Percentiles rank a stretch among this genome's conserved stretches.
These are phyloP conservation scores for Cydia fagiglandana DNA, from an alignment of 1,140 invertebrate genomes.

Conservation along the genomic window DNA sequence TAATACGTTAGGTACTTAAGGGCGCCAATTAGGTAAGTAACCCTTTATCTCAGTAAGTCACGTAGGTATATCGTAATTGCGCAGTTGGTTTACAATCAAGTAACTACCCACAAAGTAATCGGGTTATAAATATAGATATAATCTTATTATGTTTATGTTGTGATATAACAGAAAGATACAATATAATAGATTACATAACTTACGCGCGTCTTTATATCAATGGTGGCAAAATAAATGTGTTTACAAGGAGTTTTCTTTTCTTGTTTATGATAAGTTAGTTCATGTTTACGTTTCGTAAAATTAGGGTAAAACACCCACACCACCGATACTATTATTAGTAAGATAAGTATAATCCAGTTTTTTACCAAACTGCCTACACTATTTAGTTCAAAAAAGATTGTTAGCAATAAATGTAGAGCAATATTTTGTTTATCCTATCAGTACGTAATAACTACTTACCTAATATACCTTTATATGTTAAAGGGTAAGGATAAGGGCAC, in stretches of 20 bases:
- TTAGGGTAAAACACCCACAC: not conserved
- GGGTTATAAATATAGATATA: constrained; percentile 9
- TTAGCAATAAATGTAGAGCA: not conserved
- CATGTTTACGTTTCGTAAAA: not conserved
- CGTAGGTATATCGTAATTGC: not conserved
- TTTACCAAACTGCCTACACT: not conserved
- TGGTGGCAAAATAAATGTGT: not conserved
- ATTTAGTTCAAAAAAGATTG: not conserved
- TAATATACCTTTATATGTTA: too few relatives aligned
- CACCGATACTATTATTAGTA: too few relatives aligned
- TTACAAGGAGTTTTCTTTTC: not conserved
- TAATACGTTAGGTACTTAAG: not conserved
- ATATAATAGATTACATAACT: constrained; percentile 1
- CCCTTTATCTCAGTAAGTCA: not conserved
- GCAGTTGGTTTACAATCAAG: constrained; percentile 5
- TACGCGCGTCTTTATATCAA: not conserved
- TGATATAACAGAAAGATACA: not conserved
- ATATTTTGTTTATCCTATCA: too few relatives aligned
- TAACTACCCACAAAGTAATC: constrained; percentile 7
- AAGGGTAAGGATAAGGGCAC: too few relatives aligned
- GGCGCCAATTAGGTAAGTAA: not conserved
- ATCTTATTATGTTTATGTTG: not conserved
- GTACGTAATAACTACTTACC: too few relatives aligned
- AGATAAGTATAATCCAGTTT: not conserved
- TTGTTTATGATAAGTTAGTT: not conserved